These are phyloP conservation scores for Eciton burchellii DNA, from an alignment of 1,140 invertebrate species.

Conservation along the genomic window DNA sequence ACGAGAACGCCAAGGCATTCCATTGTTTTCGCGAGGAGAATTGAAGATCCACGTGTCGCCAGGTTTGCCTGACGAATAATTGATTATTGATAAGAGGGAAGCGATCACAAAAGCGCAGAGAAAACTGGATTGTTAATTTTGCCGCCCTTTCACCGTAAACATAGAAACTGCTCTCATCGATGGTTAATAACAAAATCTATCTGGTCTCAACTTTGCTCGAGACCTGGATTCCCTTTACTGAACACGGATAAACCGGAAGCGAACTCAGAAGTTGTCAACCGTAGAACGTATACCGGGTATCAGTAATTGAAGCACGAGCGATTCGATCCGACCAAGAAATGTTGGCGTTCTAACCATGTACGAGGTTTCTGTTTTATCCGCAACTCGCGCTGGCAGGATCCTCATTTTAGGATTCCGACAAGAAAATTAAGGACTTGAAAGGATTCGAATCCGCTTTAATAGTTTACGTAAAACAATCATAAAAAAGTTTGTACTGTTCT, in stretches of 20 bases:
- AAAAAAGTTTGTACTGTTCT: neutral
- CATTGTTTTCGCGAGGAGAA: constrained; percentile 42
- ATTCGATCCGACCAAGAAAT: neutral
- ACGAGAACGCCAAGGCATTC: constrained; percentile 26
- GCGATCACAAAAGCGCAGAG: neutral
- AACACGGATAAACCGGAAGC: neutral
- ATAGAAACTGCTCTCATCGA: neutral
- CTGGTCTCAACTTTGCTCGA: neutral
- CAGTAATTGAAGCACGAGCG: constrained; percentile 8
- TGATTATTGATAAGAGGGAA: constrained; percentile 11
- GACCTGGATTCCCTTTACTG: neutral
- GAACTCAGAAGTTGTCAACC: neutral
- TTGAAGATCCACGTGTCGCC: neutral
- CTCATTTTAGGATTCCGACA: neutral
- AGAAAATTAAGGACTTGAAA: neutral
- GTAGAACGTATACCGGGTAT: constrained; percentile 28
- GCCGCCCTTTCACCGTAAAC: neutral
- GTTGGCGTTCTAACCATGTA: neutral
- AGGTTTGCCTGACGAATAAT: constrained; percentile 29
- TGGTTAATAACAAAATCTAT: neutral
- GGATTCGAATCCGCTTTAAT: neutral
- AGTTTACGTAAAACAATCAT: neutral
- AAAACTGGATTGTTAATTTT: neutral
- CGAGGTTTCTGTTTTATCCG: constrained; percentile 26
- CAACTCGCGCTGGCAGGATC: neutral